These are phyloP conservation scores for Andricus curvator DNA, from an alignment of 2,888 invertebrate species.

Conservation along the genomic window DNA sequence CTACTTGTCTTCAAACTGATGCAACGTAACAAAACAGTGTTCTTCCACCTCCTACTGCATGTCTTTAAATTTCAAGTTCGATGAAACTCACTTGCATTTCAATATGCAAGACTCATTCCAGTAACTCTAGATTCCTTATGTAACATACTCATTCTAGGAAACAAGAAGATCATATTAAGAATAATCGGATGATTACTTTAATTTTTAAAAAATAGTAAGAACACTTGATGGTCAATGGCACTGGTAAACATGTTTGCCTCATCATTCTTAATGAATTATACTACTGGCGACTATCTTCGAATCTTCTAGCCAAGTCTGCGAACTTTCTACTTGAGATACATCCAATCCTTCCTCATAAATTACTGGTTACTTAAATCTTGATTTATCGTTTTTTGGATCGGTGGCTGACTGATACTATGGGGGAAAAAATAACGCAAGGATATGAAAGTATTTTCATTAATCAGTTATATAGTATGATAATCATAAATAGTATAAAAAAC, in stretches of 20 bases:
- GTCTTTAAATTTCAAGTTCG: neutral
- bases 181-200: neutral
- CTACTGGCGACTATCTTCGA: slow-evolving; percentile 6
- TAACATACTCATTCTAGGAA: neutral
- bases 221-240: neutral
- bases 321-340: slow-evolving; percentile 19
- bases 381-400: neutral
- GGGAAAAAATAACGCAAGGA: neutral
- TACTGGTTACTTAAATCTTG: neutral
- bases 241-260: slow-evolving; percentile 26
- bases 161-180: neutral
- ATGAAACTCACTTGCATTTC: no score
- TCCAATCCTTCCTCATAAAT: slow-evolving; percentile 1
- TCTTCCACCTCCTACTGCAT: neutral
- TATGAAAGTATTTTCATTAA: neutral
- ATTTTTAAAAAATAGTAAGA: neutral
- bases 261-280: slow-evolving; percentile 7
- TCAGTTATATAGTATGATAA: neutral
- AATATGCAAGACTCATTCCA: neutral
- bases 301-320: neutral
- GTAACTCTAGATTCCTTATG: neutral
- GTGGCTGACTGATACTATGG: neutral
- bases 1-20: slow-evolving; percentile 51
- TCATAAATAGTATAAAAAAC: neutral
- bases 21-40: slow-evolving; percentile 1